Conservation (phyloP, 2,888 invertebrate genomes). For the Coelopa pilipes region DNA sequence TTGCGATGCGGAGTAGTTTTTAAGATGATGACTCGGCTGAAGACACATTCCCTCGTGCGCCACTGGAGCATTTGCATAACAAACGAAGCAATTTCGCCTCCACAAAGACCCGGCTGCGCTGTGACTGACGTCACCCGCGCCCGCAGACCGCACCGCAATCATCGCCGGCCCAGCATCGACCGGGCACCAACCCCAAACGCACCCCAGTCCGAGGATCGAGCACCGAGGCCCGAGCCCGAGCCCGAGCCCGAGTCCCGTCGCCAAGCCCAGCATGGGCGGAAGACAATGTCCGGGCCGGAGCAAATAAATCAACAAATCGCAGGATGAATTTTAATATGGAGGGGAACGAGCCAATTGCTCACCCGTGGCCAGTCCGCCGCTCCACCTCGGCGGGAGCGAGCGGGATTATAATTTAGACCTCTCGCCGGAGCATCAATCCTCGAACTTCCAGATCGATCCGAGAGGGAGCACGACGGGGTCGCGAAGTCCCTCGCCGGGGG, state of each 20-base stretch:
- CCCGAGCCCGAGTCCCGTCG: too few species aligned
- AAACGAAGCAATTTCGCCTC: conserved; percentile 33
- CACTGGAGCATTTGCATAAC: conserved; percentile 34
- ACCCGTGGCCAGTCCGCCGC: too few species aligned
- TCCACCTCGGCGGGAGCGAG: too few species aligned
- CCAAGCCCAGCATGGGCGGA: too few species aligned
- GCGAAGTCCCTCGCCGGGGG: too few species aligned
- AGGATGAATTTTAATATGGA: conserved; percentile 15
- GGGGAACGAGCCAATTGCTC: background rate
- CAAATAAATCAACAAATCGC: conserved; percentile 5
- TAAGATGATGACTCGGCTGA: conserved; percentile 21
- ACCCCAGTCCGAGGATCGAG: background rate
- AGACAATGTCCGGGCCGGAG: too few species aligned
- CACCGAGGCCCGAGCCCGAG: background rate
- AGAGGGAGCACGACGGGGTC: too few species aligned
- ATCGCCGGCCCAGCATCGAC: background rate
- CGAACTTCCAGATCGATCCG: too few species aligned
- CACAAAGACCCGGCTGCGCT: conserved; percentile 3
- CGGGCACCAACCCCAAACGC: background rate
- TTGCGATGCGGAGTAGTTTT: conserved; percentile 18
- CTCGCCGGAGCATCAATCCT: too few species aligned
- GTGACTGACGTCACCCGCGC: background rate
- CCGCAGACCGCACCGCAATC: background rate
- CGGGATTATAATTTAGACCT: too few species aligned
- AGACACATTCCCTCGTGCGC: background rate